Conservation (phyloP, 2,797 vertebrate genomes). For the Hydrophis major region DNA sequence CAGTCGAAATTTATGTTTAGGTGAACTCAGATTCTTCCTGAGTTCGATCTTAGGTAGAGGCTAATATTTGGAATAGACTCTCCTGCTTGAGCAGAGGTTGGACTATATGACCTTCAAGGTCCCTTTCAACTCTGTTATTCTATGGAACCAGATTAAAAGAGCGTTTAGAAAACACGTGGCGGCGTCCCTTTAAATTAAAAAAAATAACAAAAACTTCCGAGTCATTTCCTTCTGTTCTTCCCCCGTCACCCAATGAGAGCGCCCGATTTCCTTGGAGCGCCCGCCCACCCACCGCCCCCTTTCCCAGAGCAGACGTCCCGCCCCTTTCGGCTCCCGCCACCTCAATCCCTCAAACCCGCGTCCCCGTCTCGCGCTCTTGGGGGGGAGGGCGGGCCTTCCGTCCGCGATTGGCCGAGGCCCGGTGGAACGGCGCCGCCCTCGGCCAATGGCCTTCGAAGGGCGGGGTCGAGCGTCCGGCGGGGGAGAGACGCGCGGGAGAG, state of each 20-base stretch:
- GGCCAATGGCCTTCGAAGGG: constrained; percentile 1
- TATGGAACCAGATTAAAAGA: background rate
- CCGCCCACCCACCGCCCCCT: fast-evolving
- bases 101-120: too few species aligned
- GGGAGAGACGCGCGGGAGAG: background rate
- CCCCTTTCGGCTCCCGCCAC: background rate
- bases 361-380: background rate
- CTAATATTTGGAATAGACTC: too few species aligned
- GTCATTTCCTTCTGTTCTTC: fast-evolving
- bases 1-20: background rate
- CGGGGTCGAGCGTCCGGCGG: too few species aligned
- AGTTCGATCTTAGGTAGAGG: too few species aligned
- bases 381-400: fast-evolving
- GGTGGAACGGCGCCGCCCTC: background rate
- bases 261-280: background rate
- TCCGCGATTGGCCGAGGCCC: background rate
- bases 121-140: too few species aligned
- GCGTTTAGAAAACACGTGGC: background rate
- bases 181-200: background rate
- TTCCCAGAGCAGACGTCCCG: background rate
- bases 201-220: too few species aligned
- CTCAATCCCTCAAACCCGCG: background rate
- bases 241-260: background rate
- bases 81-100: too few species aligned
- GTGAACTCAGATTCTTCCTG: background rate